phyloP scores from a whole-genome alignment of 2,797 vertebrate genomes.

The Chelonia mydas region DNA sequence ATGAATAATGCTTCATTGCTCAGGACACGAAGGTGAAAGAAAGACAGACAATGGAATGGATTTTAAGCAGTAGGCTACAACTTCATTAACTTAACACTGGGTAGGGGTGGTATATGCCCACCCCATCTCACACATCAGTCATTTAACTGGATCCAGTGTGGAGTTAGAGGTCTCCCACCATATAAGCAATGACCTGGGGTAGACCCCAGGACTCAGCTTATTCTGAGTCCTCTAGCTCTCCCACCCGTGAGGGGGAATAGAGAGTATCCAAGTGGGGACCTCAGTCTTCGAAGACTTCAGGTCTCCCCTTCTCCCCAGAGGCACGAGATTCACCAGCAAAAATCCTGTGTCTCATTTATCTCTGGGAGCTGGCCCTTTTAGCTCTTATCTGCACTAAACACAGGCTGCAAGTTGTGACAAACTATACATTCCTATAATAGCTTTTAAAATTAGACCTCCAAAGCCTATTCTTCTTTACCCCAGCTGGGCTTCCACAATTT shows the following conservation, averaged over 20 bases:
- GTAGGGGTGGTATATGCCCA: neutral
- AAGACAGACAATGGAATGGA: neutral
- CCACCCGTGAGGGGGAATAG: neutral
- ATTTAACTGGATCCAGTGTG: neutral
- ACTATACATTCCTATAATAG: neutral
- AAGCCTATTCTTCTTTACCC: neutral
- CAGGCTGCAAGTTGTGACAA: neutral
- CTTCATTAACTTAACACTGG: neutral
- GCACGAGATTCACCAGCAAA: neutral
- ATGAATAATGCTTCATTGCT: neutral
- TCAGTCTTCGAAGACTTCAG: neutral
- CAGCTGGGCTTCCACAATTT: neutral
- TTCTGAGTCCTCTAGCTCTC: rapidly evolving
- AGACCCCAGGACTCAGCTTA: neutral
- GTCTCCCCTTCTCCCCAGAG: neutral
- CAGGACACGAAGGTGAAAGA: neutral
- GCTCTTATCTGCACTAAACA: neutral
- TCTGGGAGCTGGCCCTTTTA: neutral
- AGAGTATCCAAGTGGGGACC: neutral
- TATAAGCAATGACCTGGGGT: neutral
- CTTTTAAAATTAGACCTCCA: neutral
- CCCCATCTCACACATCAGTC: neutral
- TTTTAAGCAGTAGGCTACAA: neutral
- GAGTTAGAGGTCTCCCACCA: neutral
- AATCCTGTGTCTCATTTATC: neutral